Base-by-base conservation (phyloP, 2,888 invertebrate species). In the Caenorhabditis uteleia region DNA sequence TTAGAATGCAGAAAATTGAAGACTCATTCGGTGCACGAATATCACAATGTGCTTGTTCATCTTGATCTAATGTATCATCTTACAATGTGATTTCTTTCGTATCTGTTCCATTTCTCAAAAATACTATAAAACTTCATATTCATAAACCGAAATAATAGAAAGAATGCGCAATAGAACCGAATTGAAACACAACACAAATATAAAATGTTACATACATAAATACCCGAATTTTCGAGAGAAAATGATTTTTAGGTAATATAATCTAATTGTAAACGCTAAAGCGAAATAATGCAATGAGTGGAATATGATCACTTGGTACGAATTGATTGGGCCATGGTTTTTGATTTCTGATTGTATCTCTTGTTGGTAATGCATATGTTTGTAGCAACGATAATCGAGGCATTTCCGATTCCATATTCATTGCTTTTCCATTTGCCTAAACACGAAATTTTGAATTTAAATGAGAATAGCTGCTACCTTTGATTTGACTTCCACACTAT, bases 261-360 rank as follows among this genome's bases (percentile, higher is more conserved):
- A 18, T 39, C 12, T 26, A 20, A 6, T 29, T 6, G 34, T 33
- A 10, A 61, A 23, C 14, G n/a, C n/a, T n/a, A n/a, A n/a, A n/a
- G n/a, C 46, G 16, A 46, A 75, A 72, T 20, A 67, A 66, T 12
- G 62, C 75, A 4, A 75, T 25, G 0, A 75, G 40, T 3, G 75
- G 75, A 14, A 75, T 53, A 34, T 75, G 75, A 38, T 75, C 75
- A 25, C 62, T 62, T 27, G 75, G 75, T n/a, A 68, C 68, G 50
- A 34, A 21, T 21, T 29, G 14, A 38, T 75, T 75, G 7, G 75
- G 75, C 71, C 71, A 72, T 7, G 66, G 66, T 1, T 20, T 54
- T 10, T 16, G 26, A 5, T 3, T 5, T 10, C 0, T 0, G 1
- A 65, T 34, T 1, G 36, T 12, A 25, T 58, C 29, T 12, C 16